Conservation (phyloP, 2,113 vertebrate species). For the Silurus meridionalis region DNA sequence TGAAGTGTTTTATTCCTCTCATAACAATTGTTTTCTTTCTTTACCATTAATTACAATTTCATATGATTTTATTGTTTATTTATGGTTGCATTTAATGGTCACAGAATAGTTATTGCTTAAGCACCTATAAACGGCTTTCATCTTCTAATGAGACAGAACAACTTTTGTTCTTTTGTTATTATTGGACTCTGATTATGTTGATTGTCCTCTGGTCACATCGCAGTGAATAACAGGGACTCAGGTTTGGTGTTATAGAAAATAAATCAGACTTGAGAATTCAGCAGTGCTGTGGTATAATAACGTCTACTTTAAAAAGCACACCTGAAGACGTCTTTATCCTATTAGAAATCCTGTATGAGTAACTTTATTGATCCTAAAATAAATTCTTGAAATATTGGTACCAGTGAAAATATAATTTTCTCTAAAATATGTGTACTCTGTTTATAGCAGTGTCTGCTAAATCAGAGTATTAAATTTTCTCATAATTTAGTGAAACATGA, state of each 20-base stretch:
- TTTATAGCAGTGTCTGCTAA: neutral
- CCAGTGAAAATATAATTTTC: neutral
- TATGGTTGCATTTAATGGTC: neutral
- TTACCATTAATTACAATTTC: neutral
- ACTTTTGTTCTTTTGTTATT: neutral
- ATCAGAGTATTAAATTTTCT: neutral
- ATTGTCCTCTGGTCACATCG: too few relatives aligned
- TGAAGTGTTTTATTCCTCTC: neutral
- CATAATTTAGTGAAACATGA: neutral
- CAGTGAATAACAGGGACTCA: too few relatives aligned
- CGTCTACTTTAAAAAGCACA: neutral
- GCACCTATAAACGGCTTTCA: neutral
- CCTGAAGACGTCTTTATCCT: neutral
- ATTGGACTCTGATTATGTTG: too few relatives aligned
- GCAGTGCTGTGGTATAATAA: too few relatives aligned
- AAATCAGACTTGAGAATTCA: too few relatives aligned
- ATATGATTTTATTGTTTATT: neutral
- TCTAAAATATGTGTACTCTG: neutral
- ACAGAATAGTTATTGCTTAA: neutral
- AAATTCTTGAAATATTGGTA: neutral
- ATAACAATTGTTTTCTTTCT: neutral
- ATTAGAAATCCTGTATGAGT: neutral
- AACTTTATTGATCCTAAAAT: neutral
- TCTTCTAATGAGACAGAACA: neutral
- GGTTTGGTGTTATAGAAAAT: neutral